A percentile compares a stretch with the other conserved stretches of the same genome.
phyloP scores from a whole-genome alignment of 2,797 vertebrate species.

The Tamandua tetradactyla region DNA sequence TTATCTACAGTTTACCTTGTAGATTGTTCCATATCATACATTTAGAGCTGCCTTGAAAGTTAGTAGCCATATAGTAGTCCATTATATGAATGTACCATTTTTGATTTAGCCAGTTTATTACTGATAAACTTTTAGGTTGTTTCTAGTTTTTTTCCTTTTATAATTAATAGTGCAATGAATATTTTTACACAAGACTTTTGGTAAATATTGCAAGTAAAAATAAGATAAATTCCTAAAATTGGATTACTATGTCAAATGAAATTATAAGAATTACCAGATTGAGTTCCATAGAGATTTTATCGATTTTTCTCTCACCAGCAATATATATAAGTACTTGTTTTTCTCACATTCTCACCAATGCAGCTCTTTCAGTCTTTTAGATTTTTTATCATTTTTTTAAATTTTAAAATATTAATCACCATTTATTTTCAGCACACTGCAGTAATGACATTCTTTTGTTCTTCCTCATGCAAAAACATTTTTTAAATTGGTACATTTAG shows the following conservation, averaged over 20 bases:
- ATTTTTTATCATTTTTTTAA: background rate
- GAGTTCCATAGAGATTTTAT: background rate
- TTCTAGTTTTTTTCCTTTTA: constrained; percentile 1
- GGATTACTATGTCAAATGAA: constrained; percentile 28
- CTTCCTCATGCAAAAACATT: too few species aligned
- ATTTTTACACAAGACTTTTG: background rate
- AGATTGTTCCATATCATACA: background rate
- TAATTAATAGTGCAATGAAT: background rate
- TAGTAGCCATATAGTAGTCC: background rate
- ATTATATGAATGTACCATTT: constrained; percentile 33
- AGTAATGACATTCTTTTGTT: too few species aligned
- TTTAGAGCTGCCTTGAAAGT: background rate
- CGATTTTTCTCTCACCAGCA: background rate
- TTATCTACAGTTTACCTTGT: background rate
- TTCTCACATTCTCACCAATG: background rate
- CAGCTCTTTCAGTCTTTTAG: background rate
- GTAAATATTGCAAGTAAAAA: constrained; percentile 20
- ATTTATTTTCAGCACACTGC: too few species aligned
- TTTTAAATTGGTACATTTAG: too few species aligned
- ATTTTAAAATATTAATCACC: too few species aligned
- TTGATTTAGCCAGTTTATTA: constrained; percentile 9
- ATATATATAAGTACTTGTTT: background rate
- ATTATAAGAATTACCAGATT: background rate
- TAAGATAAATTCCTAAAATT: constrained; percentile 23
- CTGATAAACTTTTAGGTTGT: background rate